A percentile compares a stretch with the other conserved stretches of the same genome.
Conservation (phyloP, 2,797 vertebrate species). For the Taeniopygia guttata region DNA sequence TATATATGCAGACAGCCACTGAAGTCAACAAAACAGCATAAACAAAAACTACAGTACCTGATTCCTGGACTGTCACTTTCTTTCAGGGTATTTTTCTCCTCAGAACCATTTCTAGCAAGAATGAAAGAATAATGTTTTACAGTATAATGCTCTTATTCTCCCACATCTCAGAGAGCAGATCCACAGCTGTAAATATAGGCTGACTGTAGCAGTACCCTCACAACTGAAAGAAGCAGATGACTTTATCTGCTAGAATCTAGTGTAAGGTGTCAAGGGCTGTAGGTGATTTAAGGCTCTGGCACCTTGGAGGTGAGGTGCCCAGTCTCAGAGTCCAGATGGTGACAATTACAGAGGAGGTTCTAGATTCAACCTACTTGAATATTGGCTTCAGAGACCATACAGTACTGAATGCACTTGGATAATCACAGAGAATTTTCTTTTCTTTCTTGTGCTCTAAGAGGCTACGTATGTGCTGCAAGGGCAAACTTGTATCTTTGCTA, state of each 20-base stretch:
- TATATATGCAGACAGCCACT: neutral
- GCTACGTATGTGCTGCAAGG: neutral
- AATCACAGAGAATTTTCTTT: neutral
- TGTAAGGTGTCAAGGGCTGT: neutral
- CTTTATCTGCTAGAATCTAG: neutral
- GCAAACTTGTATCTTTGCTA: neutral
- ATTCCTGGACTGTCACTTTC: slow-evolving; percentile 65
- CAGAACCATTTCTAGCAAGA: slow-evolving; percentile 69
- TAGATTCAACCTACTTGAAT: neutral
- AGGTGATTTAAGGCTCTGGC: neutral
- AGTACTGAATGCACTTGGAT: neutral
- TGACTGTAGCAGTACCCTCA: neutral
- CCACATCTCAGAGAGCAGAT: neutral
- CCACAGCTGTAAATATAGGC: neutral
- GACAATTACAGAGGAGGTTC: neutral
- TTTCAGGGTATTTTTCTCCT: slow-evolving; percentile 69
- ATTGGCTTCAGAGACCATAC: neutral
- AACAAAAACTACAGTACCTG: neutral
- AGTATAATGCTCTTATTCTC: neutral
- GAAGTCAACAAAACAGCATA: neutral
- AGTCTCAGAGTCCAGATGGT: neutral
- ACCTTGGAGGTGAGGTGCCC: neutral
- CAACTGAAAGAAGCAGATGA: neutral
- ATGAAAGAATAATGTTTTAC: neutral
- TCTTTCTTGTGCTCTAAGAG: neutral